Conservation (phyloP, 2,888 invertebrate species). For the Philereme transversata region DNA sequence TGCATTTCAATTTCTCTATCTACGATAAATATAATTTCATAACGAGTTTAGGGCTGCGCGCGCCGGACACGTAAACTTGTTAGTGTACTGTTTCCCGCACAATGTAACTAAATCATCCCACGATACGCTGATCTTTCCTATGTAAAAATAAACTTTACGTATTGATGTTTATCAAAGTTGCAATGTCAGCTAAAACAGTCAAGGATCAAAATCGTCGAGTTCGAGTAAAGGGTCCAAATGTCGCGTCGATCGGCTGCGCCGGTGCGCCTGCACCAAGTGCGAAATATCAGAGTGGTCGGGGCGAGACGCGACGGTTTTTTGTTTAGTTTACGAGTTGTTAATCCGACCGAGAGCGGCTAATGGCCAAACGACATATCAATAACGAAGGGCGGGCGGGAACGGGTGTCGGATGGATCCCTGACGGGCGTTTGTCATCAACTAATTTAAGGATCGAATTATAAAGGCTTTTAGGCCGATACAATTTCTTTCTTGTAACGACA, state of each 20-base stretch:
- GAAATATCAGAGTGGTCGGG: slow-evolving; percentile 48
- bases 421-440: slow-evolving; percentile 19
- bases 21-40: slow-evolving; percentile 29
- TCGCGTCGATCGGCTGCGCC: slow-evolving; percentile 26
- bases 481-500: not conserved
- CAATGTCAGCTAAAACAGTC: not conserved
- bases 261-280: slow-evolving; percentile 41
- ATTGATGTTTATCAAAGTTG: slow-evolving; percentile 28
- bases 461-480: slow-evolving; percentile 27
- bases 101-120: slow-evolving; percentile 10
- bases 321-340: slow-evolving; percentile 47
- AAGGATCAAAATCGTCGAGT: slow-evolving; percentile 28
- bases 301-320: slow-evolving; percentile 45
- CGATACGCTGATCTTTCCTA: slow-evolving; percentile 3
- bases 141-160: not conserved
- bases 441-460: slow-evolving; percentile 21
- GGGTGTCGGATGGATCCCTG: slow-evolving; percentile 30
- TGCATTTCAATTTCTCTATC: too few species aligned
- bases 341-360: slow-evolving; percentile 43
- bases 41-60: slow-evolving; percentile 6
- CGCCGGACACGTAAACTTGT: too few species aligned
- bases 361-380: slow-evolving; percentile 51
- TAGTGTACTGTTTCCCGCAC: slow-evolving; percentile 16
- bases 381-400: slow-evolving; percentile 31
- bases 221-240: not conserved